Evolutionary conservation across 2,888 invertebrate genomes (phyloP).

Genomic region (Leptopilina drosophilae): DNA sequence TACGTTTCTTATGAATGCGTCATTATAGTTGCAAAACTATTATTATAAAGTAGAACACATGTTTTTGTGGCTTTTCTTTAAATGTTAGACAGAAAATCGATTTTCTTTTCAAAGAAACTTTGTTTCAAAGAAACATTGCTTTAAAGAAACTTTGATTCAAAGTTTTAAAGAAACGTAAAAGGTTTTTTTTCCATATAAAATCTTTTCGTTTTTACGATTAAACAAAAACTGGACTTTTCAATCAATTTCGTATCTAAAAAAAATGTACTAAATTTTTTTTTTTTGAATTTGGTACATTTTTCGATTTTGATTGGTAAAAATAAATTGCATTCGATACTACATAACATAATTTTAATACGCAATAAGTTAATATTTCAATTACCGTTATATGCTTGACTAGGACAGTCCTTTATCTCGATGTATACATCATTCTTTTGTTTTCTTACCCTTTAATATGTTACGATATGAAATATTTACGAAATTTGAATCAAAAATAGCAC

Average conservation of each 20-base stretch:
- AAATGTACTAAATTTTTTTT: neutral
- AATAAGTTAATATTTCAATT: slow-evolving; percentile 28
- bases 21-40: neutral
- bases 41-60: slow-evolving; percentile 4
- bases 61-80: neutral
- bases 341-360: slow-evolving; percentile 1
- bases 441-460: slow-evolving; percentile 19
- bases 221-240: neutral
- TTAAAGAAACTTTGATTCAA: no score
- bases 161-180: neutral
- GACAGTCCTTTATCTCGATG: slow-evolving; percentile 32
- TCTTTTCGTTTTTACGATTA: neutral
- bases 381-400: slow-evolving; percentile 25
- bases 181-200: neutral
- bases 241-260: neutral
- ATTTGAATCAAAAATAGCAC: slow-evolving; percentile 83
- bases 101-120: no score
- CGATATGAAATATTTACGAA: slow-evolving; percentile 47
- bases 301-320: neutral
- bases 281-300: neutral
- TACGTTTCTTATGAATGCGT: neutral
- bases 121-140: no score
- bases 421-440: slow-evolving; percentile 1
- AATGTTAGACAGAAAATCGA: neutral
- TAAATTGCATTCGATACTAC: neutral